phyloP scores from a whole-genome alignment of 2,113 vertebrate genomes.

The Crotalus tigris region DNA sequence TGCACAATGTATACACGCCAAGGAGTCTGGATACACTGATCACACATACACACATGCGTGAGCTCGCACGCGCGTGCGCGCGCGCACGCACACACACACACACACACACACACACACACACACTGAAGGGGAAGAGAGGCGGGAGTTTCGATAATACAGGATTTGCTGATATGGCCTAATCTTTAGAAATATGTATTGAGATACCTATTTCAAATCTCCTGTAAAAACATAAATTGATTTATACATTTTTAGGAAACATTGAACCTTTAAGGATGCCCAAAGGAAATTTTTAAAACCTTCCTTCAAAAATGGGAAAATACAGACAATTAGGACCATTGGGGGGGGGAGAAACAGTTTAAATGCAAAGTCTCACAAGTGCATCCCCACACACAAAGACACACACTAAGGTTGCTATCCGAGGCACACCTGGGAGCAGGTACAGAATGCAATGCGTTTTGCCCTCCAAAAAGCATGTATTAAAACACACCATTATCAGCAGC shows the following conservation, averaged over 20 bases:
- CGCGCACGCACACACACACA: neutral
- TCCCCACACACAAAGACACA: neutral
- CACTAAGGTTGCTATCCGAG: neutral
- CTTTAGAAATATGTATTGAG: neutral
- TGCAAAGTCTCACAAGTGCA: neutral
- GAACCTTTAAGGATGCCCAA: neutral
- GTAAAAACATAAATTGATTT: neutral
- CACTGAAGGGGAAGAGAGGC: slow-evolving; percentile 42
- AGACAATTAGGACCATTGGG: neutral
- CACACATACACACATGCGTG: slow-evolving; percentile 44
- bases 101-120: slow-evolving; percentile 36
- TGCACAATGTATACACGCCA: slow-evolving; percentile 76
- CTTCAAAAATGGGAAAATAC: neutral
- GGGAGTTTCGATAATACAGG: slow-evolving; percentile 41
- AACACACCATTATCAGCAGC: neutral
- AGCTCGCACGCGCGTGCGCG: too few relatives aligned
- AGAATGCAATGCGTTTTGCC: neutral
- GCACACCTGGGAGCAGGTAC: neutral
- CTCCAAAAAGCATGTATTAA: neutral
- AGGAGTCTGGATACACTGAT: slow-evolving; percentile 78
- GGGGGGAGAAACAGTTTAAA: neutral
- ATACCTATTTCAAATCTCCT: neutral
- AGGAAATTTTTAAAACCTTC: neutral
- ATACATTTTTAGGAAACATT: neutral
- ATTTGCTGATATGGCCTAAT: neutral